Percentiles rank a stretch among this genome's conserved stretches.
These are phyloP conservation scores for Cephus rjabovi DNA, from an alignment of 2,888 invertebrate genomes.

Conservation along the genomic window DNA sequence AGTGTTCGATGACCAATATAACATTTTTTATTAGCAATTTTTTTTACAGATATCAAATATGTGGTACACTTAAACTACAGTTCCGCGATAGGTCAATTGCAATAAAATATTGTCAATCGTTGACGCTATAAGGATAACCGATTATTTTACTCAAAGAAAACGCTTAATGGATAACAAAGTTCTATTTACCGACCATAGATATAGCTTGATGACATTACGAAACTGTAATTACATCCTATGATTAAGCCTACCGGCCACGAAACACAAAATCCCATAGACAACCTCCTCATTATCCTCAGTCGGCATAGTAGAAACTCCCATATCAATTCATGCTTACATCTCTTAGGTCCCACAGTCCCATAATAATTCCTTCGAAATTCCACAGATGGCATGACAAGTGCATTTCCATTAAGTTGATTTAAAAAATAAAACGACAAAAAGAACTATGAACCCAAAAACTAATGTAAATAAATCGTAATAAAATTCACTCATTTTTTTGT, in stretches of 20 bases:
- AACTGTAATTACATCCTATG: neutral
- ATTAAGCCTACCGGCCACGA: neutral
- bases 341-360: neutral
- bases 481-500: too few species aligned
- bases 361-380: neutral
- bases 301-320: neutral
- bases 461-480: too few species aligned
- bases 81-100: neutral
- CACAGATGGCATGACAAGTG: neutral
- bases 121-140: neutral
- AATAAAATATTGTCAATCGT: neutral
- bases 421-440: neutral
- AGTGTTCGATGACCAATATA: neutral
- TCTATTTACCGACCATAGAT: neutral
- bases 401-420: neutral
- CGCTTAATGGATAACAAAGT: neutral
- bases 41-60: neutral
- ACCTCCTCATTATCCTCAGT: neutral
- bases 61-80: neutral
- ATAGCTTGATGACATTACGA: neutral
- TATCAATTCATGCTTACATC: too few species aligned
- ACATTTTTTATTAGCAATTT: neutral
- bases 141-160: neutral
- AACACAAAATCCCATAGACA: neutral
- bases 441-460: neutral